Evolutionary conservation across 2,888 invertebrate genomes (phyloP).

Genomic region (Pachymerium ferrugineum): DNA sequence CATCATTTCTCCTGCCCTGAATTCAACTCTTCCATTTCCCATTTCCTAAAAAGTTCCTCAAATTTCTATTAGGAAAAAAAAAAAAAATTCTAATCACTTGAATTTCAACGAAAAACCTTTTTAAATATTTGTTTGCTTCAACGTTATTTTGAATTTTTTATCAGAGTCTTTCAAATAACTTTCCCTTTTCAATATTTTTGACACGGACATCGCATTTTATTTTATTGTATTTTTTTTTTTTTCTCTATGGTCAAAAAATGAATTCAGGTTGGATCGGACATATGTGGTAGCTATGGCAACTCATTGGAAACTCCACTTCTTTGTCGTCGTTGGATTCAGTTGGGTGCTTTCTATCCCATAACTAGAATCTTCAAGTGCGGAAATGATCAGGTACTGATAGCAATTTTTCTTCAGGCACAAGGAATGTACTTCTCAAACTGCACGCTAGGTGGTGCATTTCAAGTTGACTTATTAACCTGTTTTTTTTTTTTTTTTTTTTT

Average conservation of each 20-base stretch:
- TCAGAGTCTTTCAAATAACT: background rate
- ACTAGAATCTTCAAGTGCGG: slow-evolving; percentile 46
- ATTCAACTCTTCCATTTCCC: background rate
- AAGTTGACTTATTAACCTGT: background rate
- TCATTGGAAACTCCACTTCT: slow-evolving; percentile 46
- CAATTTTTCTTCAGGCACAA: too few relatives aligned
- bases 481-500: too few relatives aligned
- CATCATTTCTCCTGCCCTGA: background rate
- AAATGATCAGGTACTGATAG: slow-evolving; percentile 35
- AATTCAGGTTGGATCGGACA: slow-evolving; percentile 41
- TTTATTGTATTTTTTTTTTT: background rate
- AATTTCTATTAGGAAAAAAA: background rate
- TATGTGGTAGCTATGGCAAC: slow-evolving; percentile 42
- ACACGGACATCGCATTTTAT: background rate
- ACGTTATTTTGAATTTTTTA: background rate
- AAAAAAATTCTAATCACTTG: background rate
- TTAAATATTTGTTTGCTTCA: background rate
- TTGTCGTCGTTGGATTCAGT: slow-evolving; percentile 51
- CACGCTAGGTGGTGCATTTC: background rate
- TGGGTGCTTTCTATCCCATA: slow-evolving; percentile 52
- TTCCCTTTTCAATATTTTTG: background rate
- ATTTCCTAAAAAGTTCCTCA: background rate
- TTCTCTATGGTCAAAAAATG: background rate
- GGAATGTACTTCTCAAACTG: too few relatives aligned
- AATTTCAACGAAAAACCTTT: background rate